Percentiles rank a stretch among this genome's conserved stretches.
phyloP scores from a whole-genome alignment of 2,113 vertebrate genomes.

The Myiopsitta monachus region DNA sequence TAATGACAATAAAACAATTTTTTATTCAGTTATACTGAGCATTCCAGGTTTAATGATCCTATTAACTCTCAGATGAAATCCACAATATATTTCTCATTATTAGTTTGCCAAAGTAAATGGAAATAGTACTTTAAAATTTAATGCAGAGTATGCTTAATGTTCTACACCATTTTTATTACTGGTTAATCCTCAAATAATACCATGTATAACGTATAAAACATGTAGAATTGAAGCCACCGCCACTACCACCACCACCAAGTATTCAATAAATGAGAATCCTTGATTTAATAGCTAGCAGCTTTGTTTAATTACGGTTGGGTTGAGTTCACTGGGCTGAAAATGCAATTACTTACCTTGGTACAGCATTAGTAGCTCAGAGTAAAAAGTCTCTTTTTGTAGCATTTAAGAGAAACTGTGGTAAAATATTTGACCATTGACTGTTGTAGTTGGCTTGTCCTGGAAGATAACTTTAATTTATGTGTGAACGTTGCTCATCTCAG shows the following conservation, averaged over 20 bases:
- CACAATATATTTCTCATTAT: conserved; percentile 11
- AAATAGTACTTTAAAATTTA: conserved; percentile 48
- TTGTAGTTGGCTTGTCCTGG: background rate
- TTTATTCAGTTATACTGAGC: background rate
- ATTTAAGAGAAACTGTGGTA: background rate
- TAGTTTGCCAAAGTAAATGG: conserved; percentile 51
- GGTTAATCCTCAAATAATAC: conserved; percentile 21
- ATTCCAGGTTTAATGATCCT: conserved; percentile 27
- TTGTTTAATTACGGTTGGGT: background rate
- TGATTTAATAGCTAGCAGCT: conserved; percentile 8
- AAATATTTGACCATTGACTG: background rate
- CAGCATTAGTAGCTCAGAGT: background rate
- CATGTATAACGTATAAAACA: background rate
- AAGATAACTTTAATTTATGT: background rate
- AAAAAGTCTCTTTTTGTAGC: background rate
- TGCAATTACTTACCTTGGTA: background rate
- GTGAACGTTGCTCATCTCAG: background rate
- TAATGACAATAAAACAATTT: conserved; percentile 36
- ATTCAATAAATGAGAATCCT: background rate
- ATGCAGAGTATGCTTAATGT: background rate
- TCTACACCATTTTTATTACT: conserved; percentile 8
- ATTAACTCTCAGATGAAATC: conserved; percentile 37
- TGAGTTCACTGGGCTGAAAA: background rate
- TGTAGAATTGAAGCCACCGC: background rate
- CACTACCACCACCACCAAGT: background rate